Base-by-base conservation (phyloP, 1,140 invertebrate genomes). In the Ceratoteleas bidentatus region DNA sequence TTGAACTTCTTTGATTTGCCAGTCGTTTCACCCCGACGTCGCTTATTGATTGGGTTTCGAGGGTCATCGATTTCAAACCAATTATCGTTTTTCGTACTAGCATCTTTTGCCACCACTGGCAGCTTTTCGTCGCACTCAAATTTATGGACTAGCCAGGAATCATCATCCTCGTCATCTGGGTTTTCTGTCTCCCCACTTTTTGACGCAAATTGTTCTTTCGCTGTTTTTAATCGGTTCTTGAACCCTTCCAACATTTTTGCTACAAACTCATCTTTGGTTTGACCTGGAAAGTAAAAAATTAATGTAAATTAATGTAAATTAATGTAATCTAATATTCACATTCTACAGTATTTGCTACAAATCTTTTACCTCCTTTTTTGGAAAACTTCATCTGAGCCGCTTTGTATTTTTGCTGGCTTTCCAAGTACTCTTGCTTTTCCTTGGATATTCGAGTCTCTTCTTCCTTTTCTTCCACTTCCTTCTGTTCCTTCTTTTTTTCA, bases 51-150 rank as follows among this genome's bases (percentile, higher is more conserved):
- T 0, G 97, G 96, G 93, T 99, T 99, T 83, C 98, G 92, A 0
- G 99, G 98, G 92, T 99, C 98, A 86, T 96, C 96, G 68, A 99
- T 97, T 86, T 99, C 97, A 89, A 98, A 99, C 96, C 98, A 98
- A 88, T 99, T 98, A 84, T 97, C 96, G 64, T 95, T 94, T 88
- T 97, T 98, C 4, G 95, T 96, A 84, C 97, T 99, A 0, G 98
- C 98, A 93, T 99, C 99, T 88, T 98, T 97, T 0, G 98, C 98
- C 60, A 98, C 91, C 13, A 97, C 94, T 0, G 95, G 93, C 0
- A 91, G 92, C 72, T 94, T 93, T 8, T 96, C 94, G 77, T 97
- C 95, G 87, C 97, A 98, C 10, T 94, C 92, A 9, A 99, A 91
- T 40, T 93, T 94, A 87, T 98, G 97, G 4, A 93, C 92, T 87